Evolutionary conservation across 2,113 vertebrate species (phyloP), one percentile per base, ranked within the genome.

Genomic region (Poeciliopsis turrubarensis): DNA sequence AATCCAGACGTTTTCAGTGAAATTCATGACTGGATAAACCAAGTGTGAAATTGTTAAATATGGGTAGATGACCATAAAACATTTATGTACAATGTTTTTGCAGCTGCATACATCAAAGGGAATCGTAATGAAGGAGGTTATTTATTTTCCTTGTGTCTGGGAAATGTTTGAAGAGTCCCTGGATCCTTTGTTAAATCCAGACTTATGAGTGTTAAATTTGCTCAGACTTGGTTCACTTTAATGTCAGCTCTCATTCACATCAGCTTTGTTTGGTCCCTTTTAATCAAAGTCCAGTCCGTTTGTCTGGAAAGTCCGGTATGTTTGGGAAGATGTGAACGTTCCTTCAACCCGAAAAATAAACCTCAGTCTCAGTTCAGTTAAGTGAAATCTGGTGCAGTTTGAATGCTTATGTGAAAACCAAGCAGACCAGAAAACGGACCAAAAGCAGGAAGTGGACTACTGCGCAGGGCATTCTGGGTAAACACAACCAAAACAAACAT

Each of bases 1-100:
- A 77, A 34, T 37, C 30, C 15, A 65, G 77, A 84, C 70, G 68
- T 78, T 75, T 80, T 68, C 60, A 64, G 22, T 61, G 11, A 47
- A 15, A 73, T 65, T 65, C 57, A 60, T n/a, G 47, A 47, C n/a
- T 11, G 44, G 68, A 31, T 60, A 70, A 77, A 37, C 32, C 41
- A 72, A 31, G 22, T 34, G 60, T 41, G 70, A 75, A 74, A 63
- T 69, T 34, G 62, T 26, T 66, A 51, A 27, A 51, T 54, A 61
- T 83, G 62, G 82, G 71, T 37, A 71, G 44, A 32, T 19, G 0
- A 27, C 17, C 25, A 57, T 13, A 26, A 34, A 64, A 64, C 39
- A 70, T 3, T 12, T 54, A 2, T 32, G 51, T 31, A 37, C 62
- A 44, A 61, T 65, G 17, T 6, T 44, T 65, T 32, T 30, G 30